Base-by-base conservation (phyloP, 2,113 vertebrate species). In the Mungos mungo region DNA sequence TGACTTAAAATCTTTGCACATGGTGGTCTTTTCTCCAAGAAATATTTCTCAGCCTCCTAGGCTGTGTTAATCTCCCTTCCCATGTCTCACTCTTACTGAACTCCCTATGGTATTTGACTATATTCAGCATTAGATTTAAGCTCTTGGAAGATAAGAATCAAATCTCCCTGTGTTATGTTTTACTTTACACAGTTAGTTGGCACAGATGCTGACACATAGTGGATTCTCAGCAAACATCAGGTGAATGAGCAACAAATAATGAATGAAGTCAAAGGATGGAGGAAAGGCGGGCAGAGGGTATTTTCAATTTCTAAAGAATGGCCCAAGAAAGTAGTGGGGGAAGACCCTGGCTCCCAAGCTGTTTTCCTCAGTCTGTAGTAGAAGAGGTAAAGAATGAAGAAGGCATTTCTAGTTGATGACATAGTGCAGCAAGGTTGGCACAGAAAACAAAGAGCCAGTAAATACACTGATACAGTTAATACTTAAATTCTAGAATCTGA, bases 401-500 rank as follows among this genome's bases (percentile, higher is more conserved):
- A 86, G 50, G 19, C 38, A 29, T 38, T 92, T 87, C 54, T 90
- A 23, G 27, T 3, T 72, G 27, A 50, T 81, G 8, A n/a, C 38
- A 33, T 54, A 38, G 15, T 8, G 12, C 29, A 3, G 25, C 16
- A 8, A 72, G 7, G 45, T 10, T 41, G 38, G n/a, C 63, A 90
- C 74, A 90, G 79, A 68, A 88, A 95, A 80, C 76, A 76, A 54
- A 84, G 71, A 86, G 71, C 84, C 76, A 89, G 72, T 66, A 60
- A 72, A 92, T 47, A 66, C 81, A 83, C n/a, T 33, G 60, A n/a
- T 13, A 38, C 3, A n/a, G 60, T 92, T 96, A 65, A 66, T 96
- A 84, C 66, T 96, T 95, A 79, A 98, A 81, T 35, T 89, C 92
- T 41, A 41, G 31, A 74, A 88, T 95, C 87, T 35, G 77, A 96